A percentile compares a stretch with the other conserved stretches of the same genome.
These are phyloP conservation scores for Pinna nobilis DNA, from an alignment of 1,140 invertebrate species.

Conservation along the genomic window DNA sequence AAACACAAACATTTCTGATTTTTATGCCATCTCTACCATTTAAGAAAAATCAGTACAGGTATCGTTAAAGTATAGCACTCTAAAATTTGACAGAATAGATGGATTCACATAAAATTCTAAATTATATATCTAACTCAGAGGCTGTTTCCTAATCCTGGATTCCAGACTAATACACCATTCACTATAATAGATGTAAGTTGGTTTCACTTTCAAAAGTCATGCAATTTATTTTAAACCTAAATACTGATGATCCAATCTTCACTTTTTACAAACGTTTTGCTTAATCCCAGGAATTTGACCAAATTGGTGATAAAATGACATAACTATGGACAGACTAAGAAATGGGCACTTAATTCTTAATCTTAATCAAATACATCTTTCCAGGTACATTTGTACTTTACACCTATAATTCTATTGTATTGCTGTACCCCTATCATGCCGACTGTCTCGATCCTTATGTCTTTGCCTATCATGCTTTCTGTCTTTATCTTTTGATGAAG, in stretches of 20 bases:
- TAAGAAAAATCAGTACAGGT: not conserved
- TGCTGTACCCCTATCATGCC: conserved; percentile 66
- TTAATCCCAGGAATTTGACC: too few relatives aligned
- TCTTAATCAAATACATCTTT: not conserved
- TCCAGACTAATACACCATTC: too few relatives aligned
- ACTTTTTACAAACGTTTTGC: not conserved
- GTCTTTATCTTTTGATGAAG: conserved; percentile 75
- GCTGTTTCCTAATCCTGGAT: too few relatives aligned
- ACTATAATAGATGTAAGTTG: too few relatives aligned
- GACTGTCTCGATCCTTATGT: conserved; percentile 66
- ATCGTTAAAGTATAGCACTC: not conserved
- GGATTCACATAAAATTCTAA: too few relatives aligned
- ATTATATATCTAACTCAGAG: too few relatives aligned
- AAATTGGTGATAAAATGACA: too few relatives aligned
- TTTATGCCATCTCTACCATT: too few relatives aligned
- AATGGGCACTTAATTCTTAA: not conserved
- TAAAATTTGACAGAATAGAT: too few relatives aligned
- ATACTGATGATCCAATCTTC: not conserved
- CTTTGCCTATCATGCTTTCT: conserved; percentile 63
- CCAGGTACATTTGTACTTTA: not conserved
- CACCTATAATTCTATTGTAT: not conserved
- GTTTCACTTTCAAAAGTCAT: too few relatives aligned
- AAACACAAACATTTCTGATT: not conserved
- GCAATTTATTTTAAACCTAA: too few relatives aligned
- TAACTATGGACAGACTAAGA: not conserved